Percentiles rank a stretch among this genome's conserved stretches.
These are phyloP conservation scores for Andricus grossulariae DNA, from an alignment of 1,140 invertebrate species.

Conservation along the genomic window DNA sequence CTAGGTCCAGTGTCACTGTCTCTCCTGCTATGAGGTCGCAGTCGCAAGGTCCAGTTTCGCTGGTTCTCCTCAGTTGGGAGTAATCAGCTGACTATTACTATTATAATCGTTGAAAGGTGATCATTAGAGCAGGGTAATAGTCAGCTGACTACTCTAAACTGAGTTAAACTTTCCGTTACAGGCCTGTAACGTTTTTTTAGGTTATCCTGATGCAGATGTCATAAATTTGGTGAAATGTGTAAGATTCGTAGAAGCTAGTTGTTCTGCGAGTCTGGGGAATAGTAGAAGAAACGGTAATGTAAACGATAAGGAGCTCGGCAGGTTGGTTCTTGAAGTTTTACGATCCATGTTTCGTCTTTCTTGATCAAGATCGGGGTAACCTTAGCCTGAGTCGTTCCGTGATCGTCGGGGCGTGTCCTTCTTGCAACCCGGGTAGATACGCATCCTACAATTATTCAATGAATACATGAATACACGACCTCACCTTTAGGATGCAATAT, in stretches of 20 bases:
- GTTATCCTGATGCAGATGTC: too few species aligned
- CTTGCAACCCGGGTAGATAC: conserved; percentile 27
- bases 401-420: conserved; percentile 11
- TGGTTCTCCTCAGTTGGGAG: too few species aligned
- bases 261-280: conserved; percentile 5
- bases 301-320: background rate
- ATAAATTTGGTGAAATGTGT: too few species aligned
- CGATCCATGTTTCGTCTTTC: background rate
- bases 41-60: too few species aligned
- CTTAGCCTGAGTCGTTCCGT: background rate
- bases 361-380: conserved; percentile 6
- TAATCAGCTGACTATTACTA: too few species aligned
- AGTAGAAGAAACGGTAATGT: conserved; percentile 14
- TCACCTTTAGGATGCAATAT: conserved; percentile 31
- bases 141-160: too few species aligned
- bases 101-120: too few species aligned
- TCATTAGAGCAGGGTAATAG: too few species aligned
- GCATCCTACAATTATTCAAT: conserved; percentile 57
- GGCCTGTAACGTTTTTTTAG: too few species aligned
- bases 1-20: too few species aligned
- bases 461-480: conserved; percentile 54
- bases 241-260: conserved; percentile 18
- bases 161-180: too few species aligned
- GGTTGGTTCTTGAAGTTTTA: background rate
- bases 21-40: too few species aligned